Evolutionary conservation across 92 coral and sea anemone genomes (phyloP), one percentile per base, ranked within the genome.

Genomic region (Zoanthus gigantus): DNA sequence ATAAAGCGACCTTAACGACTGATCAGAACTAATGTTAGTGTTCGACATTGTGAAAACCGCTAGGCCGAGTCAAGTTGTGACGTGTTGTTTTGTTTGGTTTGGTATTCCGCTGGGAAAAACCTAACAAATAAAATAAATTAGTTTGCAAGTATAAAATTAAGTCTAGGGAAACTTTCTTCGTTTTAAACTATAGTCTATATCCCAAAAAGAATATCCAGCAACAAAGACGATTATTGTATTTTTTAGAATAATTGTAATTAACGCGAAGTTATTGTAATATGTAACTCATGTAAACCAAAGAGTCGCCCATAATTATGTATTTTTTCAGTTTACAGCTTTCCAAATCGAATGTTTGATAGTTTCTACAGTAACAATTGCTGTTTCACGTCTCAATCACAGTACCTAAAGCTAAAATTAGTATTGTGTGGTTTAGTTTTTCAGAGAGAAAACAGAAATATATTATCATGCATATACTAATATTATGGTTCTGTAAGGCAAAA

Each of bases 31-130:
- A 17, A 60, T 2, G 18, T 2, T 28, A 10, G 8, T 9, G 10
- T 30, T 30, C 5, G 13, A 14, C 7, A 82, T 28, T 78, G 6
- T 1, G 4, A 18, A 4, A 3, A 34, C 16, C 18, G 67, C 7
- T 23, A 23, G 23, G 23, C 23, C 23, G 11, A 7, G 6, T 81
- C 5, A 29, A 82, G 50, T 63, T n/a, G 9, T 74, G 79, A 74
- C 79, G 79, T 74, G 58, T 74, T 45, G 13, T 44, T 37, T 15
- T 72, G 29, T 30, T 71, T 23, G 23, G 23, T 23, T 15, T 16
- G n/a, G 74, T 14, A 28, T 15, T 6, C 57, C 9, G 31, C 79
- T 74, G 79, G 79, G 79, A 74, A 74, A 74, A 74, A 60, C 79
- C 79, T 46, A 5, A 23, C 47, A 45, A 18, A 74, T 5, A 7